Conservation (phyloP, 2,888 invertebrate species). For the Nymphalis c-album region DNA sequence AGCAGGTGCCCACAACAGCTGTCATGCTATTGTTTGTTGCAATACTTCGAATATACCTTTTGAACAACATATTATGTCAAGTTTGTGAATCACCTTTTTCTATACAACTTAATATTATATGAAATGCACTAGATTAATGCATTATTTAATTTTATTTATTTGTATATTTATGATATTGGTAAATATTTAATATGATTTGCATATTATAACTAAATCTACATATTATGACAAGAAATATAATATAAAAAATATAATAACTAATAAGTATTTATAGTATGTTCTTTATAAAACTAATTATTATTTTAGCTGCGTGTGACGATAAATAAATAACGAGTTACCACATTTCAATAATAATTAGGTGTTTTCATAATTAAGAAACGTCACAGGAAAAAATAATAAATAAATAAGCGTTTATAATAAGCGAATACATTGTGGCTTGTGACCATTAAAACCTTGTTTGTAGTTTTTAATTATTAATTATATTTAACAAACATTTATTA, state of each 20-base stretch:
- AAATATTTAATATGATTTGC: too few relatives aligned
- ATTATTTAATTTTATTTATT: too few relatives aligned
- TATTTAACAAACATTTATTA: too few relatives aligned
- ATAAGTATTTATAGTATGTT: too few relatives aligned
- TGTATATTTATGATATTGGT: too few relatives aligned
- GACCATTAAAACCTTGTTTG: too few relatives aligned
- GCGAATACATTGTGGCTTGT: not conserved
- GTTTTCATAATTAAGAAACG: conserved; percentile 11
- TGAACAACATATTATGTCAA: conserved; percentile 5
- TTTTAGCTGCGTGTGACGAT: conserved; percentile 2
- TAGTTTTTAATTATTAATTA: too few relatives aligned
- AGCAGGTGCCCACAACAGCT: conserved; percentile 69
- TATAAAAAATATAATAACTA: too few relatives aligned
- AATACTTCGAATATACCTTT: conserved; percentile 16
- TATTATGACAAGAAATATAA: too few relatives aligned
- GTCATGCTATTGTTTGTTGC: conserved; percentile 40
- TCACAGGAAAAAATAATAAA: conserved; percentile 17
- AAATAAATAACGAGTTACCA: conserved; percentile 15
- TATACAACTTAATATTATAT: not conserved
- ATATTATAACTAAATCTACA: too few relatives aligned
- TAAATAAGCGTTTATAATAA: not conserved
- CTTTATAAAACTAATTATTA: too few relatives aligned
- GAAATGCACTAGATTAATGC: too few relatives aligned
- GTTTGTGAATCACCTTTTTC: not conserved
- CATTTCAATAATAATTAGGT: conserved; percentile 17